Evolutionary conservation across 2,113 vertebrate species (phyloP), one percentile per base, ranked within the genome.

Genomic region (Actenoides hombroni): DNA sequence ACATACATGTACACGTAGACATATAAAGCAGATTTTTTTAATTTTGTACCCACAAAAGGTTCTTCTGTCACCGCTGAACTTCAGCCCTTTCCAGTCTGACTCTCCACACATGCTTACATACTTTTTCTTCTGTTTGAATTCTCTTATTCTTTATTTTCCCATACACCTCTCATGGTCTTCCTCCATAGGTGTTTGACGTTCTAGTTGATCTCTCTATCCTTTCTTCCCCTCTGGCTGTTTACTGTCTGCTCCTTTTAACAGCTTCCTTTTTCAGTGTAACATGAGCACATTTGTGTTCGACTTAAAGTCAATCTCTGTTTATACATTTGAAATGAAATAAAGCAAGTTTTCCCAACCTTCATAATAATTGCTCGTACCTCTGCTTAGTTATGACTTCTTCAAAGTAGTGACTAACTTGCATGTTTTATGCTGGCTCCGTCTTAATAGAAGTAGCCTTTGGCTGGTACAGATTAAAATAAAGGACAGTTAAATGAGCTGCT

Each of bases 161-260:
- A 2, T 46, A 33, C 8, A 68, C 7, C 20, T 63, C 42, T 54
- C 28, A 54, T 63, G 37, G 69, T 78, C 20, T 63, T 88, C 29
- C 48, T 84, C 44, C 81, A 60, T 64, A 79, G 77, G 42, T 89
- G 24, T 79, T 61, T 89, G 89, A 57, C 35, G 79, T 85, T 75
- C 42, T 73, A 44, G 33, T 69, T 91, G 76, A 73, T 65, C 10
- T 57, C 28, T 48, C 67, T 54, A 10, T 57, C 25, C 28, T 79
- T 81, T 89, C 61, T 71, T 77, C 77, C 26, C 78, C 64, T 90
- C 78, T 88, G 49, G 59, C 60, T 93, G 8, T 93, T 95, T 74
- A 83, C 40, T 88, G 23, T 83, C 79, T 87, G 11, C 4, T 90
- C 11, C 23, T 85, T 91, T 74, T 74, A 61, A 18, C 24, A 83